Conservation (phyloP, 2,797 vertebrate genomes). For the Oreochromis mossambicus region DNA sequence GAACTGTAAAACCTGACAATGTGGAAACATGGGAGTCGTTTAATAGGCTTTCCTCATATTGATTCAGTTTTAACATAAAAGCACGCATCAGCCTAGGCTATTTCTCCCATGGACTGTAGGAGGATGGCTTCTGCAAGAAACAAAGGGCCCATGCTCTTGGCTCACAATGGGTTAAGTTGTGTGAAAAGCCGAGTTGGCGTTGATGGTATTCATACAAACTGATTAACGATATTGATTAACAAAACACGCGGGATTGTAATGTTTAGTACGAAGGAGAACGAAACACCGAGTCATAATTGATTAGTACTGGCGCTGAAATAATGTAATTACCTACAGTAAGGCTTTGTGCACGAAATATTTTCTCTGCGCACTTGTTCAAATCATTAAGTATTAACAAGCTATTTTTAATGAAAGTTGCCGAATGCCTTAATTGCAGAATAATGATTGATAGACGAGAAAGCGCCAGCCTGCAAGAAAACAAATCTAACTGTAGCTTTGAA, state of each 20-base stretch:
- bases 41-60: not conserved
- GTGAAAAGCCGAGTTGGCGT: not conserved
- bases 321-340: conserved; percentile 6
- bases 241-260: not conserved
- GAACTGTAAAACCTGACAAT: not conserved
- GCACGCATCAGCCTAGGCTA: not conserved
- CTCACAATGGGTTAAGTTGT: conserved; percentile 38
- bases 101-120: not conserved
- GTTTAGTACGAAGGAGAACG: not conserved
- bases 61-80: not conserved
- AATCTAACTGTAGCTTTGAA: conserved; percentile 30
- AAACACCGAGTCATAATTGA: conserved; percentile 14
- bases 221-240: conserved; percentile 34
- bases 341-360: not conserved
- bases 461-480: conserved; percentile 21
- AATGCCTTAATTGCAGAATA: not conserved
- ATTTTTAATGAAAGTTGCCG: not conserved
- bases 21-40: not conserved
- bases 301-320: not conserved
- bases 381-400: conserved; percentile 32
- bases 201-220: not conserved
- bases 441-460: conserved; percentile 19
- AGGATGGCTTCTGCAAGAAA: conserved; percentile 3
- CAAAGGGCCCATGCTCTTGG: conserved; percentile 32
- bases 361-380: not conserved